phyloP scores from a whole-genome alignment of 2,797 vertebrate genomes.

The Manis crassicaudata region DNA sequence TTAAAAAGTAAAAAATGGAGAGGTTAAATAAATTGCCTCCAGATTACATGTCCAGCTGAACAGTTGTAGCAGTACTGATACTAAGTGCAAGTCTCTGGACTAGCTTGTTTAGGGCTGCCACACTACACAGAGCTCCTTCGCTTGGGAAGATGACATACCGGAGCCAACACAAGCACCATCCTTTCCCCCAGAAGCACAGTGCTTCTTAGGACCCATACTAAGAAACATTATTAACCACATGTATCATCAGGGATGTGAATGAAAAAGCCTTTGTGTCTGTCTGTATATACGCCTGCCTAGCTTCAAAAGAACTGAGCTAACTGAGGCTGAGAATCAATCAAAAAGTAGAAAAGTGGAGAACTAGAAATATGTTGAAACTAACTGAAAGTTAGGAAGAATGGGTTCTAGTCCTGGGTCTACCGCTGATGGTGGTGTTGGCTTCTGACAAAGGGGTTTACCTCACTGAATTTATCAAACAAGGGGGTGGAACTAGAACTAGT shows the following conservation, averaged over 20 bases:
- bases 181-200: neutral
- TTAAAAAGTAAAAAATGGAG: slow-evolving; percentile 5
- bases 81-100: rapidly evolving
- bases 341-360: neutral
- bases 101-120: neutral
- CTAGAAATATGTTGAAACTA: neutral
- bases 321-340: neutral
- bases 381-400: neutral
- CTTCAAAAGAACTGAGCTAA: slow-evolving; percentile 13
- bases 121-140: neutral
- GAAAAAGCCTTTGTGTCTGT: neutral
- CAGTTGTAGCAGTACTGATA: neutral
- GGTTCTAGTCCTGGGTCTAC: neutral
- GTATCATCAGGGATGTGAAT: neutral
- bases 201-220: neutral
- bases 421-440: neutral
- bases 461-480: neutral
- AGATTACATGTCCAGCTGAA: neutral
- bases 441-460: slow-evolving; percentile 2
- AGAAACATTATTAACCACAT: neutral
- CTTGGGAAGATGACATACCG: neutral
- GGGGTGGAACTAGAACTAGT: neutral
- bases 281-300: neutral
- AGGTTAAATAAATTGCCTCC: neutral
- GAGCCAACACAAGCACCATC: neutral